phyloP scores from a whole-genome alignment of 2,888 invertebrate species.

The Cremastobaeus sp. region DNA sequence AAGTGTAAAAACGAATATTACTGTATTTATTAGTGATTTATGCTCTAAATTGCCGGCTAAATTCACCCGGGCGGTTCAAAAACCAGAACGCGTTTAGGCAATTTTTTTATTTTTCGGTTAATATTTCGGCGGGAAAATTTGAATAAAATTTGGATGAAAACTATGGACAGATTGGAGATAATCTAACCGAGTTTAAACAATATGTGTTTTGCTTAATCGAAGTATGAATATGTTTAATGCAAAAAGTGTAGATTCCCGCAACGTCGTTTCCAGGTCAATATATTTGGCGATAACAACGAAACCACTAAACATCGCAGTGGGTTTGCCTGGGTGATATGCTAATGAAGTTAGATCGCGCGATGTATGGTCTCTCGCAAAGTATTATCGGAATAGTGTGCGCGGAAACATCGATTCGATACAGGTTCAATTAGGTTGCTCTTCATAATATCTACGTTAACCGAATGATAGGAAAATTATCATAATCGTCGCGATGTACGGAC shows the following conservation, averaged over 20 bases:
- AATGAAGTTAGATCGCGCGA: slow-evolving; percentile 58
- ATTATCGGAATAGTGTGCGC: slow-evolving; percentile 44
- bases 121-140: no score
- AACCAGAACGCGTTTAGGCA: no score
- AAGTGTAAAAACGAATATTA: no score
- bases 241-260: slow-evolving; percentile 37
- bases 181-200: slow-evolving; percentile 3
- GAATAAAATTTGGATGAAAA: no score
- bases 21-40: no score
- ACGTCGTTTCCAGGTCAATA: slow-evolving; percentile 38
- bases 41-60: no score
- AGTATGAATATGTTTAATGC: slow-evolving; percentile 34
- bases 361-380: slow-evolving; percentile 48
- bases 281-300: slow-evolving; percentile 42
- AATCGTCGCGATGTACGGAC: slow-evolving; percentile 48
- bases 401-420: slow-evolving; percentile 57
- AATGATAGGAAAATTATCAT: slow-evolving; percentile 59
- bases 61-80: no score
- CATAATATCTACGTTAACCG: slow-evolving; percentile 60
- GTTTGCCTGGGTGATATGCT: slow-evolving; percentile 49
- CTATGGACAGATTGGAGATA: no score
- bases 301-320: slow-evolving; percentile 39
- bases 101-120: no score
- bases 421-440: slow-evolving; percentile 58
- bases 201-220: slow-evolving; percentile 17